A percentile compares a stretch with the other conserved stretches of the same genome.
Conservation (phyloP, 2,797 vertebrate species). For the Peromyscus melanophrys region DNA sequence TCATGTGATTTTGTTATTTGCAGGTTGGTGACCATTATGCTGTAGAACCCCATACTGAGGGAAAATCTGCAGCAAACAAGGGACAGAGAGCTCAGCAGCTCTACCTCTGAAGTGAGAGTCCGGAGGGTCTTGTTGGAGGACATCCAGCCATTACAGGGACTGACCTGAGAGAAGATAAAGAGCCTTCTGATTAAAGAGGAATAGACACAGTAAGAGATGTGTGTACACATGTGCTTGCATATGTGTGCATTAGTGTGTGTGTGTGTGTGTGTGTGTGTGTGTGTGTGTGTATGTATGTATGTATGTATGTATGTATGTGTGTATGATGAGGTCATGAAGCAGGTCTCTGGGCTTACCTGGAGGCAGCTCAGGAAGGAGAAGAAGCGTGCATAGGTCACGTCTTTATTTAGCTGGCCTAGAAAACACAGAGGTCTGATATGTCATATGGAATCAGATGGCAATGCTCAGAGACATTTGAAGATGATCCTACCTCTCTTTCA, state of each 20-base stretch:
- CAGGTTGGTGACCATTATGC: neutral
- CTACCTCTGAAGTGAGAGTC: conserved; percentile 89
- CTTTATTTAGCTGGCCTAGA: conserved; percentile 90
- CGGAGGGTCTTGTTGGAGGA: conserved; percentile 89
- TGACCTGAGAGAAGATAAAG: conserved; percentile 83
- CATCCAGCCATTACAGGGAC: conserved; percentile 90
- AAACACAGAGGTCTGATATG: conserved; percentile 63
- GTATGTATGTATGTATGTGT: neutral
- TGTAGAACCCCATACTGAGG: neutral
- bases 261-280: neutral
- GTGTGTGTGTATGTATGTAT: neutral
- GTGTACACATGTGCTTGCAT: too few species aligned
- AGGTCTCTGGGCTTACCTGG: conserved; percentile 83
- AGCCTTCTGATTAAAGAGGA: neutral
- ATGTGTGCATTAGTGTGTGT: too few species aligned
- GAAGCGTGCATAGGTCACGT: conserved; percentile 88
- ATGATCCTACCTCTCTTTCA: neutral
- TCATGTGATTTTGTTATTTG: neutral
- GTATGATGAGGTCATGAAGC: neutral
- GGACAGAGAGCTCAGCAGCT: neutral
- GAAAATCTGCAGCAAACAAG: neutral
- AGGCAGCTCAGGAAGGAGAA: conserved; percentile 90
- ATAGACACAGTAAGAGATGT: rapidly evolving
- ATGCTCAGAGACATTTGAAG: neutral
- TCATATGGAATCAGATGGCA: neutral